These are phyloP conservation scores for Eupithecia dodoneata DNA, from an alignment of 2,888 invertebrate genomes.

Conservation along the genomic window DNA sequence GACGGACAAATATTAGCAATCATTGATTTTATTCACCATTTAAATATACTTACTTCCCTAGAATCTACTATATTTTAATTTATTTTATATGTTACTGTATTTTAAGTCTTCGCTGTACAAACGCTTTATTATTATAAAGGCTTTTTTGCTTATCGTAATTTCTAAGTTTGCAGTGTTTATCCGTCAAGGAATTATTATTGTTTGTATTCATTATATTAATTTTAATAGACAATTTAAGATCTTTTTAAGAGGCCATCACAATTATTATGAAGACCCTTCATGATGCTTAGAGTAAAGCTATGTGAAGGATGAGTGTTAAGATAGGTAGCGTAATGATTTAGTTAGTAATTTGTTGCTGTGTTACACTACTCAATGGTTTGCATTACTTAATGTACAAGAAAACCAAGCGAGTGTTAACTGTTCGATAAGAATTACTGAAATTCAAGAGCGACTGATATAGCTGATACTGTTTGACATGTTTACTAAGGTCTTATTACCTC, in stretches of 20 bases:
- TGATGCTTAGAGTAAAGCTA: slow-evolving; percentile 68
- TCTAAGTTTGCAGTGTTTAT: slow-evolving; percentile 69
- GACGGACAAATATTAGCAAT: slow-evolving; percentile 54
- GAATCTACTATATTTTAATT: slow-evolving; percentile 60
- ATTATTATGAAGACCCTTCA: slow-evolving; percentile 64
- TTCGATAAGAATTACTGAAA: slow-evolving; percentile 59
- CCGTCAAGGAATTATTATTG: slow-evolving; percentile 67
- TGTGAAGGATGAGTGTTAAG: slow-evolving; percentile 72
- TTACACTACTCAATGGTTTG: slow-evolving; percentile 65
- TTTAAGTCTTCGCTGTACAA: slow-evolving; percentile 75
- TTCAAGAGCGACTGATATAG: slow-evolving; percentile 76
- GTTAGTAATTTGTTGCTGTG: slow-evolving; percentile 75
- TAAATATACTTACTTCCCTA: slow-evolving; percentile 56
- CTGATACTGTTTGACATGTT: slow-evolving; percentile 78
- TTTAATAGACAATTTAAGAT: slow-evolving; percentile 76
- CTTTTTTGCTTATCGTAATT: slow-evolving; percentile 70
- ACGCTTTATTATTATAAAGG: slow-evolving; percentile 61
- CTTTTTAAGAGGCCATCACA: slow-evolving; percentile 78
- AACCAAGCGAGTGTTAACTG: slow-evolving; percentile 50
- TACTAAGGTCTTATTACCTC: slow-evolving; percentile 82
- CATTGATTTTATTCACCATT: slow-evolving; percentile 53
- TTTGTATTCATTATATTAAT: slow-evolving; percentile 69
- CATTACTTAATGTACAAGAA: slow-evolving; percentile 58
- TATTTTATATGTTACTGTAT: slow-evolving; percentile 67
- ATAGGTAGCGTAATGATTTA: slow-evolving; percentile 66